A percentile compares a stretch with the other conserved stretches of the same genome.
Evolutionary conservation across 2,113 vertebrate genomes (phyloP).

Genomic region (Piaya cayana): DNA sequence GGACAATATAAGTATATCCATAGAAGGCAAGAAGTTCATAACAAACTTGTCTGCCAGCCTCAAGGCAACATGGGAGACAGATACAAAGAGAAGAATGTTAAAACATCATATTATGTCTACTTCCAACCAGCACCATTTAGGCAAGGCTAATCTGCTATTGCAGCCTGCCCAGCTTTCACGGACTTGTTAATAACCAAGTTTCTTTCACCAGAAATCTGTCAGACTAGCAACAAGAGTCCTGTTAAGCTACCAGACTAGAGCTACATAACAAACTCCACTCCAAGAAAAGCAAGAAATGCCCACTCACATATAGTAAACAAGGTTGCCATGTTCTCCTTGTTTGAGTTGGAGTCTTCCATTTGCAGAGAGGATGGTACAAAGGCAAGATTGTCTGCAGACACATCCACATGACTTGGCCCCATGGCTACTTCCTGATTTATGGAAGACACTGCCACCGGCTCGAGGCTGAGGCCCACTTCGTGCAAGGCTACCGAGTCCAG

Average conservation of each 20-base stretch:
- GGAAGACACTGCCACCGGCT: constrained; percentile 90
- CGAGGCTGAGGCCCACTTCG: constrained; percentile 89
- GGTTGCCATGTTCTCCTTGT: constrained; percentile 94
- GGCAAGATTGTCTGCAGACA: constrained; percentile 89
- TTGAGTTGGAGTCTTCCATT: constrained; percentile 91
- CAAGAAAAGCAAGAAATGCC: constrained; percentile 26
- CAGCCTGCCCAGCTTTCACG: background rate
- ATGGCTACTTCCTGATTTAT: constrained; percentile 93
- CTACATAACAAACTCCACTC: background rate
- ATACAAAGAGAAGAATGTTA: background rate
- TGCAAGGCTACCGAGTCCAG: constrained; percentile 91
- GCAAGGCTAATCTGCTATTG: background rate
- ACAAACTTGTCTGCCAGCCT: background rate
- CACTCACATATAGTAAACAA: constrained; percentile 94
- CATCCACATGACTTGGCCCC: constrained; percentile 81
- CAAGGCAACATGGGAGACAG: background rate
- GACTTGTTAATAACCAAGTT: background rate
- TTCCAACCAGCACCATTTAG: background rate
- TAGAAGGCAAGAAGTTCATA: background rate
- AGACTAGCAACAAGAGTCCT: background rate
- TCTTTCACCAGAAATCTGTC: background rate
- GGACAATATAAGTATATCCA: background rate
- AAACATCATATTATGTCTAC: background rate
- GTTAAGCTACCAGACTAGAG: background rate
- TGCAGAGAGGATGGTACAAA: constrained; percentile 91